Evolutionary conservation across 2,797 vertebrate genomes (phyloP), one percentile per base, ranked within the genome.

Genomic region (Sebastes kiyomatsui): DNA sequence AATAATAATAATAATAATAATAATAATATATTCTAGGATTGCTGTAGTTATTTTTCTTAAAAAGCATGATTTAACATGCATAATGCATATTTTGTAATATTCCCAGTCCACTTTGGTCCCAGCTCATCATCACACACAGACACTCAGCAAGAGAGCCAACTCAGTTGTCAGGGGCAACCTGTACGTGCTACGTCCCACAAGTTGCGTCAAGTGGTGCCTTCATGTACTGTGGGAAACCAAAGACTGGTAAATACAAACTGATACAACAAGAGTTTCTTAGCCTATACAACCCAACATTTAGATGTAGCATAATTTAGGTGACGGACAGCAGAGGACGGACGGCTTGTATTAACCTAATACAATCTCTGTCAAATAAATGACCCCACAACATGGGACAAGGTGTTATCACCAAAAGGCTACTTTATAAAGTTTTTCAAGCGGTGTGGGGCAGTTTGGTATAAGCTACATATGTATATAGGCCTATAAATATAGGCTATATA

Each of bases 121-220:
- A 67, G 72, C 65, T 82, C 73, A 49, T 42, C 71, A 67, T 77
- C 65, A 52, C 70, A 71, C 12, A 55, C 75, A 60, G 66, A 25
- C 28, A 52, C 72, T 38, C 35, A 38, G 67, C 23, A 5, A 18
- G 6, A 18, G 75, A 73, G 56, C 35, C 77, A 67, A 72, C 64
- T 76, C 70, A 23, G 91, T 91, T 92, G 89, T 86, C 88, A 90
- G 64, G 77, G 87, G 83, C 82, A 92, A 93, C 87, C 65, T 68
- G 81, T 83, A 91, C 91, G 93, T 93, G 89, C 61, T 90, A 82
- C 93, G 93, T 94, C 75, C 72, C 71, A 77, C 85, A 90, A 86
- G 87, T 67, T 88, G 92, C 93, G 94, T 94, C 90, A 87, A 81
- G 11, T 83, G 90, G 11, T 88, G 79, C 90, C 23, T 93, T 91